phyloP scores from a whole-genome alignment of 2,113 vertebrate species.

The Gavia stellata region DNA sequence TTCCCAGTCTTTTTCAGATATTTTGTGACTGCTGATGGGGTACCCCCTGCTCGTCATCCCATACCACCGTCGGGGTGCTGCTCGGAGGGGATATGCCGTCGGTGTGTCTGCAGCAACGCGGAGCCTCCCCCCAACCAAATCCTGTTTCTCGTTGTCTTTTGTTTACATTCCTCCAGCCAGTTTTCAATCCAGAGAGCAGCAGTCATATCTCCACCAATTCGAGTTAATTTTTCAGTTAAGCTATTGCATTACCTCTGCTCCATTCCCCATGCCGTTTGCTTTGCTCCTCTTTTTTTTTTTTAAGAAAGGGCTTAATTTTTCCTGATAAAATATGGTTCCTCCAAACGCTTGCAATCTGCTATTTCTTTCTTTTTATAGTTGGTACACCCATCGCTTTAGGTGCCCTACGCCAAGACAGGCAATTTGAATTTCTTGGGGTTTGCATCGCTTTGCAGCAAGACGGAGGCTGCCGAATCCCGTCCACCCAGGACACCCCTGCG shows the following conservation, averaged over 20 bases:
- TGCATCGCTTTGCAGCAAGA: neutral
- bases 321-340: neutral
- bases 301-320: neutral
- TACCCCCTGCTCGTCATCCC: rapidly evolving
- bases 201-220: neutral
- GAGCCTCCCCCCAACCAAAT: neutral
- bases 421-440: neutral
- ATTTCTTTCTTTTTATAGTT: neutral
- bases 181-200: neutral
- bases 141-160: neutral
- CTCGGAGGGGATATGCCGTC: rapidly evolving
- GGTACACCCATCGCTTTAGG: neutral
- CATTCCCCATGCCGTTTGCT: neutral
- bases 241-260: neutral
- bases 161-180: constrained; percentile 3
- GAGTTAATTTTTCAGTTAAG: neutral
- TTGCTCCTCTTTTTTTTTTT: neutral
- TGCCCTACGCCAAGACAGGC: rapidly evolving
- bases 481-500: rapidly evolving
- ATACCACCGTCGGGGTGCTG: rapidly evolving
- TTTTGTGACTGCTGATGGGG: neutral
- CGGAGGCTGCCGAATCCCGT: neutral
- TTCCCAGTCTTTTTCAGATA: neutral
- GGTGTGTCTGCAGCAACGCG: rapidly evolving
- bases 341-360: neutral